Base-by-base conservation (phyloP, 2,113 vertebrate genomes). In the Pampusana beccarii region DNA sequence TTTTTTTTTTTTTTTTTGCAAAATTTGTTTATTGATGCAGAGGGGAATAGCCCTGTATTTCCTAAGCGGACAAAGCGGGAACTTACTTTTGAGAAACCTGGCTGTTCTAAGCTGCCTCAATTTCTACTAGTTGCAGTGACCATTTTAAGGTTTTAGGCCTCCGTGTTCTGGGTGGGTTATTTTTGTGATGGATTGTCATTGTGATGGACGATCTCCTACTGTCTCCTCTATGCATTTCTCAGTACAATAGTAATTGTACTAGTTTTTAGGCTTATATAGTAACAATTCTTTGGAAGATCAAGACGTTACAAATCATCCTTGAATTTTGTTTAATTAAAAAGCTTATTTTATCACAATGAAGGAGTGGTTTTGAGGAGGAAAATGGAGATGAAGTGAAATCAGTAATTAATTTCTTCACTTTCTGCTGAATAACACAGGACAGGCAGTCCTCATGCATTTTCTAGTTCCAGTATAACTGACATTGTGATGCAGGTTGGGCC, bases 131-230 rank as follows among this genome's bases (percentile, higher is more conserved):
- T 67, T 80, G 46, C 65, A 79, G 34, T 61, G 38, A 88, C 48
- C 53, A 72, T 88, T 88, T 90, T 29, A 84, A 61, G 80, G 81
- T 95, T 83, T 88, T 60, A 93, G 90, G 88, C 70, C 86, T 92
- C 5, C 31, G 2, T 86, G 86, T 96, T 92, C 92, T 92, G 88
- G 80, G 48, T 94, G 90, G 90, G 58, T 93, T 96, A 33, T 93
- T 97, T 96, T 79, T 93, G 78, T 90, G 90, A 94, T 89, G 83
- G 80, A 87, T 91, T 92, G 69, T 94, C 90, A 95, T 26, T 50
- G 77, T 96, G 88, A 95, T 94, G 86, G 36, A 92, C 2, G 34
- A 93, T 87, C 53, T 17, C 50, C 16, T 84, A 5, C 88, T 81
- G 23, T 48, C 65, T 95, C 31, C 20, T 84, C 20, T 92, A 9